A percentile compares a stretch with the other conserved stretches of the same genome.
These are phyloP conservation scores for Danio jaintianensis DNA, from an alignment of 2,797 vertebrate species.

Conservation along the genomic window DNA sequence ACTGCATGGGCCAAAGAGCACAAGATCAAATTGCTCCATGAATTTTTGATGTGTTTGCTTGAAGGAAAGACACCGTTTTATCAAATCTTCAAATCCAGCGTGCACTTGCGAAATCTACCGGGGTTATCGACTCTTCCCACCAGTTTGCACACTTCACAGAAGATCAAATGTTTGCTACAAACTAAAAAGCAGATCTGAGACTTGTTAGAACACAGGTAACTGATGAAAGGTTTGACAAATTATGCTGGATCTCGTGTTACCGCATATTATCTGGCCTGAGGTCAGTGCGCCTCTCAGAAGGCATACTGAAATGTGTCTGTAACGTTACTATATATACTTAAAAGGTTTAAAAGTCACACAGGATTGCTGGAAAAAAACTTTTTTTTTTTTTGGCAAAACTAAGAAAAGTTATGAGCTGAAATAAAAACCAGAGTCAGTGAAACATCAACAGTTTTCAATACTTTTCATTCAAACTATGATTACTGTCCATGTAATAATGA, in stretches of 20 bases:
- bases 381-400: too few species aligned
- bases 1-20: not conserved
- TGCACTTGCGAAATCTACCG: not conserved
- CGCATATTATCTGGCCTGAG: not conserved
- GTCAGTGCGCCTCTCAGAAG: not conserved
- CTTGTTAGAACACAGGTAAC: not conserved
- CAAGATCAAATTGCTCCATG: not conserved
- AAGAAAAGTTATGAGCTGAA: too few species aligned
- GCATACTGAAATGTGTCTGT: not conserved
- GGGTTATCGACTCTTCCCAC: slow-evolving; percentile 5
- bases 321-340: too few species aligned
- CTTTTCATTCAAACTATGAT: too few species aligned
- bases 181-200: slow-evolving; percentile 1
- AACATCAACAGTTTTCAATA: too few species aligned
- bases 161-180: slow-evolving; percentile 6
- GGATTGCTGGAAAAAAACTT: too few species aligned
- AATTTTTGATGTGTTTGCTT: slow-evolving; percentile 19
- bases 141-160: slow-evolving; percentile 5
- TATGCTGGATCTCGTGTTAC: not conserved
- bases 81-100: slow-evolving; percentile 9
- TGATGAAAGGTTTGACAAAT: not conserved
- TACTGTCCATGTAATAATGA: too few species aligned
- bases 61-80: slow-evolving; percentile 6
- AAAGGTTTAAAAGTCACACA: not conserved
- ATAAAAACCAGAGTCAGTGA: too few species aligned